Base-by-base conservation (phyloP, 2,888 invertebrate species). In the Ormyrus pomaceus region DNA sequence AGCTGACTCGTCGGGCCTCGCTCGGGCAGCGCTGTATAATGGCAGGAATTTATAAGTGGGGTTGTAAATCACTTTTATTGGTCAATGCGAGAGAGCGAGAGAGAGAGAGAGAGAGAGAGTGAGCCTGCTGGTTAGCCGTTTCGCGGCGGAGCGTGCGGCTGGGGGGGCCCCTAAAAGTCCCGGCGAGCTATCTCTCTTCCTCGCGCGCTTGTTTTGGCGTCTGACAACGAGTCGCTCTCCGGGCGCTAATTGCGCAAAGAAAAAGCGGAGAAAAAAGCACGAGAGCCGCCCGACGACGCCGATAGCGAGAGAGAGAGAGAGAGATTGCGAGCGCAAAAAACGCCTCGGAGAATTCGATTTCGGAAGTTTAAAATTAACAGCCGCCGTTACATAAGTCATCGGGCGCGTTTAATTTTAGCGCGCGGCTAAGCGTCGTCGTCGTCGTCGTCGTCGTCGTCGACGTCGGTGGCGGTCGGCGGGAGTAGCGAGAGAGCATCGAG, bases 1-100 rank as follows among this genome's bases (percentile, higher is more conserved):
- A 19, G 19, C 19, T 19, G 19, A 19, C 19, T 9, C n/a, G 11
- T 6, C 11, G 19, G 19, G 19, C 19, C 19, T 19, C 19, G 1
- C 19, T 19, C 19, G 19, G 19, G 19, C 19, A 10, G 53, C 62
- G 72, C 50, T 46, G 19, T 19, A 34, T 72, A 72, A 64, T 73
- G 19, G 64, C 73, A 64, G 64, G 73, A 65, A 73, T 73, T 73
- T 65, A 64, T 73, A 73, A 73, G 73, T 73, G 73, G 64, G 19
- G 56, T 65, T 73, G 73, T 73, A 73, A 73, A 73, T 73, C 73
- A 73, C 64, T 65, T 73, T 73, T 65, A 73, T 73, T 73, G 73
- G 56, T 48, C 73, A 50, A 64, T 50, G 73, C 34, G 70, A 59
- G 69, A 34, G 19, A 19, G 19, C 1, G 19, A 19, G 19, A 19